Percentiles rank a stretch among this genome's conserved stretches.
These are phyloP conservation scores for Cricetomys ansorgei DNA, from an alignment of 2,113 vertebrate species.

Conservation along the genomic window DNA sequence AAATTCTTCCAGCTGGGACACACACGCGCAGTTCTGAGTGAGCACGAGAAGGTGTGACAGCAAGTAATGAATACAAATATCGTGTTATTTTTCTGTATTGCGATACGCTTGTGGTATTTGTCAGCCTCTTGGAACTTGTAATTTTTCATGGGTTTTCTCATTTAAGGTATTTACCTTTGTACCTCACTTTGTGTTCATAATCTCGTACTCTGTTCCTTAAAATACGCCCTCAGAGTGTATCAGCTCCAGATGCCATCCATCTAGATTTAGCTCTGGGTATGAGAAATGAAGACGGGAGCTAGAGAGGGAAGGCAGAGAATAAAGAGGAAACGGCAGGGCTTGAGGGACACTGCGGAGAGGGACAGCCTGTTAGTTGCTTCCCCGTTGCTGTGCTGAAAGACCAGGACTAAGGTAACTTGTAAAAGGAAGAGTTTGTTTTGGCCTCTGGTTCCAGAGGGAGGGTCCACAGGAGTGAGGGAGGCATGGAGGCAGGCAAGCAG, in stretches of 20 bases:
- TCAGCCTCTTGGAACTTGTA: slow-evolving; percentile 2
- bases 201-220: not conserved
- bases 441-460: not conserved
- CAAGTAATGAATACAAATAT: slow-evolving; percentile 18
- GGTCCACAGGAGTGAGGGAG: not conserved
- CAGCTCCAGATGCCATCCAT: not conserved
- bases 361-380: not conserved
- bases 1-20: not conserved
- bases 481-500: not conserved
- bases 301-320: not conserved
- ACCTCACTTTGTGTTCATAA: not conserved
- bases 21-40: not conserved
- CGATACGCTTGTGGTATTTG: not conserved
- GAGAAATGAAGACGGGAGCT: not conserved
- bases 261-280: not conserved
- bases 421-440: not conserved
- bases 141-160: slow-evolving; percentile 29
- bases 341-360: not conserved
- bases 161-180: not conserved
- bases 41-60: not conserved
- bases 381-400: not conserved
- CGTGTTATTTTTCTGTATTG: slow-evolving; percentile 35
- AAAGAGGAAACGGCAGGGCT: accelerated
- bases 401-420: too few species aligned
- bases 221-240: not conserved